Percentiles rank a stretch among this genome's conserved stretches.
These are phyloP conservation scores for Scytalopus superciliaris DNA, from an alignment of 2,113 vertebrate genomes.

Conservation along the genomic window DNA sequence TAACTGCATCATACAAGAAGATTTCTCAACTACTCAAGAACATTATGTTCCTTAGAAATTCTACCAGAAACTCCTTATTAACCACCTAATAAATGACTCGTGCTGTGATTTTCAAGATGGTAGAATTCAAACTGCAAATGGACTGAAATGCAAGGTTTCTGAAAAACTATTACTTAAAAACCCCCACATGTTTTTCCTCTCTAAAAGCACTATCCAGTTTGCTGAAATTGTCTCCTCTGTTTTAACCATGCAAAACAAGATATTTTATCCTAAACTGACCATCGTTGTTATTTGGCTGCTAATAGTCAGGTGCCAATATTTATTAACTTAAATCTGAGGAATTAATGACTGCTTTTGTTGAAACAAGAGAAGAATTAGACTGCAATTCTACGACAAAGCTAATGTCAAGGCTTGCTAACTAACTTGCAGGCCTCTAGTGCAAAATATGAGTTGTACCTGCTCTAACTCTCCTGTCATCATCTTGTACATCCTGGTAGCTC, in stretches of 20 bases:
- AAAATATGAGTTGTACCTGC: slow-evolving; percentile 54
- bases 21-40: not conserved
- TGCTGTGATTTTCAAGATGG: not conserved
- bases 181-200: too few species aligned
- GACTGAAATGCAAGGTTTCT: not conserved
- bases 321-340: not conserved
- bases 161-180: not conserved
- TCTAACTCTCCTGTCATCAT: slow-evolving; percentile 70
- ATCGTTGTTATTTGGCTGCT: not conserved
- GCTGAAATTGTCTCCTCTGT: not conserved
- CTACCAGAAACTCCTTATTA: not conserved
- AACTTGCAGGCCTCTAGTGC: not conserved
- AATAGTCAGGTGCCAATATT: not conserved
- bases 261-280: not conserved
- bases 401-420: not conserved
- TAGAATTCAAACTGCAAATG: not conserved
- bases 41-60: not conserved
- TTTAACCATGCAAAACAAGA: not conserved
- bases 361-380: not conserved
- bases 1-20: not conserved
- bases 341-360: not conserved
- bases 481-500: slow-evolving; percentile 67
- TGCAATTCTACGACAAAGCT: not conserved
- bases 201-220: not conserved
- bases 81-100: not conserved